A percentile compares a stretch with the other conserved stretches of the same genome.
Evolutionary conservation across 2,797 vertebrate species (phyloP).

Genomic region (Zenarchopterus dispar): DNA sequence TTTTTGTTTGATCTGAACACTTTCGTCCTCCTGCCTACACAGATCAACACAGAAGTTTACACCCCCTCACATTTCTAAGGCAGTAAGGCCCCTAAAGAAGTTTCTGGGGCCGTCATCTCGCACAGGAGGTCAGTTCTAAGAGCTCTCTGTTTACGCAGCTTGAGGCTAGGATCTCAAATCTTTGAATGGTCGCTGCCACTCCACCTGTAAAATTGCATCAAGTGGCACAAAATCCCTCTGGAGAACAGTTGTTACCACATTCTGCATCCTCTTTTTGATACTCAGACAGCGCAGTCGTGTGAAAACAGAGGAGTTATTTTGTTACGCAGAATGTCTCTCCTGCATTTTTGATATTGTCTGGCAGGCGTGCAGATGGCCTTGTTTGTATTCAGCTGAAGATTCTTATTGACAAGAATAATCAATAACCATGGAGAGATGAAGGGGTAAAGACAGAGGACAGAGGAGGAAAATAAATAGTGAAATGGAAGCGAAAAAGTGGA

Average conservation of each 20-base stretch:
- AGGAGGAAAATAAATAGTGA: slow-evolving; percentile 17
- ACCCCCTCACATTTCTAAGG: background rate
- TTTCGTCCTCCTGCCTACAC: slow-evolving; percentile 4
- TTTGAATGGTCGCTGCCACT: slow-evolving; percentile 19
- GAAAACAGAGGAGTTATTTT: slow-evolving; percentile 24
- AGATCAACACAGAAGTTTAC: background rate
- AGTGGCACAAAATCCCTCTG: slow-evolving; percentile 22
- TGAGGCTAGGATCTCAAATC: slow-evolving; percentile 32
- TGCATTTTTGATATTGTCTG: slow-evolving; percentile 49
- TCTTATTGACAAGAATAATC: slow-evolving; percentile 62
- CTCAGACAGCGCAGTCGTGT: slow-evolving; percentile 8
- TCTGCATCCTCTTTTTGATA: background rate
- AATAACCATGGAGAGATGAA: slow-evolving; percentile 58
- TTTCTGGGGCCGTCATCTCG: slow-evolving; percentile 6
- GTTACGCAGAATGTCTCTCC: slow-evolving; percentile 5
- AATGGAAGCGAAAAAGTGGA: slow-evolving; percentile 17
- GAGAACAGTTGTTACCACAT: slow-evolving; percentile 4
- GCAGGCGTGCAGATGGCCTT: slow-evolving; percentile 56
- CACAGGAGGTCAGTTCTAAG: slow-evolving; percentile 27
- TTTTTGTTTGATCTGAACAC: slow-evolving; percentile 7
- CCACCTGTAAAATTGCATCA: slow-evolving; percentile 31
- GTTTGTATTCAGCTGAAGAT: slow-evolving; percentile 63
- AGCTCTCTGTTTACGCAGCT: slow-evolving; percentile 41
- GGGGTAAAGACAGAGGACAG: slow-evolving; percentile 36
- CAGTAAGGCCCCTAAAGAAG: background rate